Evolutionary conservation across 2,113 vertebrate genomes (phyloP), one percentile per base, ranked within the genome.

Genomic region (Pluvialis apricaria): DNA sequence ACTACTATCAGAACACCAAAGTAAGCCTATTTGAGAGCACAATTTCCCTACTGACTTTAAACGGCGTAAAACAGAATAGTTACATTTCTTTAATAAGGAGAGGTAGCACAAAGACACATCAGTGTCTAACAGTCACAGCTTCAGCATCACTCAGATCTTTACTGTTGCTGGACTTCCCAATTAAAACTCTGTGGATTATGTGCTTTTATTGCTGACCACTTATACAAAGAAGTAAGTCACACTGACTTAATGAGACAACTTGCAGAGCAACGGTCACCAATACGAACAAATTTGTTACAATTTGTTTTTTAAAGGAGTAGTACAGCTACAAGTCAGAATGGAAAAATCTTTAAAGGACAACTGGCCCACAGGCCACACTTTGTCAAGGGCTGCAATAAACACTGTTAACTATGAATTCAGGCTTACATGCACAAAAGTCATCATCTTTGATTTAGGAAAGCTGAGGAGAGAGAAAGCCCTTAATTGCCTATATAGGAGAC

Each of bases 371-470:
- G 83, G 69, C 49, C 83, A 81, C 29, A 49, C 47, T 95, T 84
- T 83, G 69, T 60, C 49, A 82, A 78, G 84, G 86, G 45, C 55
- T 84, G 49, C 31, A 88, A 45, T 86, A 93, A 93, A 77, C 40
- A 54, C 36, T 58, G 86, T 47, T 71, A 95, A 92, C 61, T 88
- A 54, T 21, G 64, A 94, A 94, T 94, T 68, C 69, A 82, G 28
- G 61, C 60, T 88, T 87, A 66, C 19, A 34, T 26, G 71, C 42
- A 96, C 80, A 78, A 82, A 93, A 96, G 47, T 95, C 78, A 90
- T 64, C 25, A 82, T 61, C 86, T 90, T 86, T 94, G 70, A 86
- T 85, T 97, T 92, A 94, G 34, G 38, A 64, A 65, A 95, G 73
- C 55, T 92, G 85, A 92, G 75, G 85, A 90, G 44, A 96, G 47